These are phyloP conservation scores for Dasyornis broadbenti DNA, from an alignment of 2,113 vertebrate species.

Conservation along the genomic window DNA sequence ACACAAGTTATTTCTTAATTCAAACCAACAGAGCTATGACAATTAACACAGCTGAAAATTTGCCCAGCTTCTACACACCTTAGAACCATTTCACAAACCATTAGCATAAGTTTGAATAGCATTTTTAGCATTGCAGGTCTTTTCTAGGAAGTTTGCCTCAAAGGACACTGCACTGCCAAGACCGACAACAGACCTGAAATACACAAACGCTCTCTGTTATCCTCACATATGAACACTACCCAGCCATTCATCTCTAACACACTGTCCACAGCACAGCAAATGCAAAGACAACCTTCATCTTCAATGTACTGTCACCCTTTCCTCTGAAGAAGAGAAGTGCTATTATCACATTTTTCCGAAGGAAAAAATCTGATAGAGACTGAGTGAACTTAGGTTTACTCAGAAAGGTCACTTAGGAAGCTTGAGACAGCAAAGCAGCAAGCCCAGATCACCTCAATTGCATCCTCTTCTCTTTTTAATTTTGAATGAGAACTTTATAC, in stretches of 20 bases:
- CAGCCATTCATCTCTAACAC: background rate
- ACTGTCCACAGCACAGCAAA: background rate
- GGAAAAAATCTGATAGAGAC: background rate
- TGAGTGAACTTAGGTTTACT: background rate
- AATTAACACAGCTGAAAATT: background rate
- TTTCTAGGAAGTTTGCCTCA: background rate
- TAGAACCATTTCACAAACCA: background rate
- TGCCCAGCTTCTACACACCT: background rate
- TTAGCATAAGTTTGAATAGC: background rate
- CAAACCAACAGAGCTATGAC: background rate
- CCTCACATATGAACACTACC: background rate
- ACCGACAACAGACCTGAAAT: background rate
- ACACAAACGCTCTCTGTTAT: background rate
- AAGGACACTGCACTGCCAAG: background rate
- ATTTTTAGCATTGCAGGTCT: background rate
- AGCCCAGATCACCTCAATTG: background rate
- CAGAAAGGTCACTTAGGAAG: background rate
- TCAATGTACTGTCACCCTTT: background rate
- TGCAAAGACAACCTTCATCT: background rate
- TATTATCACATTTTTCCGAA: background rate
- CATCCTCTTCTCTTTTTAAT: background rate
- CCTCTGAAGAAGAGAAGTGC: background rate
- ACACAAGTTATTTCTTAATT: background rate
- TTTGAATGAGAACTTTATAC: background rate
- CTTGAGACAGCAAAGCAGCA: background rate